phyloP scores from a whole-genome alignment of 1,140 invertebrate species.

The Oncopeltus fasciatus region DNA sequence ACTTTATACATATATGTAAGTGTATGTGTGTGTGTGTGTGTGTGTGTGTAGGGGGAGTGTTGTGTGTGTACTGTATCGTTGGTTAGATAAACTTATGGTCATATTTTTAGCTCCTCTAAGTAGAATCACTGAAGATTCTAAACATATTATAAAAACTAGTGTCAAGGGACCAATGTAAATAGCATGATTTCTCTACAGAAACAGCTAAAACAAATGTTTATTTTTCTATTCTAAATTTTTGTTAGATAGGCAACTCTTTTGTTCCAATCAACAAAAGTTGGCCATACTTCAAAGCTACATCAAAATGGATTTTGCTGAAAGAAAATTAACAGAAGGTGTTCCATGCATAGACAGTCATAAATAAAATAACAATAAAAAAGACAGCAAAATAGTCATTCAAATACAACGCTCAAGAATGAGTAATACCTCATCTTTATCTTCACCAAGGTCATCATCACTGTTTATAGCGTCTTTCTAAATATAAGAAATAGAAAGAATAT shows the following conservation, averaged over 20 bases:
- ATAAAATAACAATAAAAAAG: neutral
- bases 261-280: neutral
- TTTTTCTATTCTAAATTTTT: neutral
- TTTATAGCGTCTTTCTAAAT: neutral
- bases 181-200: no score
- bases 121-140: no score
- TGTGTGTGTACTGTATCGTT: no score
- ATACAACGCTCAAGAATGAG: slow-evolving; percentile 1
- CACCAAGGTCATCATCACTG: slow-evolving; percentile 2
- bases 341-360: neutral
- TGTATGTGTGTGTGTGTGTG: no score
- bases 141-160: no score
- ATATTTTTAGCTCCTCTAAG: no score
- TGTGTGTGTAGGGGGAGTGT: no score
- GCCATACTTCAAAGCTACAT: neutral
- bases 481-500: slow-evolving; percentile 12
- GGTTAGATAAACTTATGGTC: no score
- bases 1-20: no score
- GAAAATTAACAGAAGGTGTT: neutral
- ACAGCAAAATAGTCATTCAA: slow-evolving; percentile 10
- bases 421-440: neutral
- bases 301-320: neutral
- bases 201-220: no score
- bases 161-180: no score
- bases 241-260: neutral